Evolutionary conservation across 1,140 invertebrate genomes (phyloP), one percentile per base, ranked within the genome.

Genomic region (Samia ricini): DNA sequence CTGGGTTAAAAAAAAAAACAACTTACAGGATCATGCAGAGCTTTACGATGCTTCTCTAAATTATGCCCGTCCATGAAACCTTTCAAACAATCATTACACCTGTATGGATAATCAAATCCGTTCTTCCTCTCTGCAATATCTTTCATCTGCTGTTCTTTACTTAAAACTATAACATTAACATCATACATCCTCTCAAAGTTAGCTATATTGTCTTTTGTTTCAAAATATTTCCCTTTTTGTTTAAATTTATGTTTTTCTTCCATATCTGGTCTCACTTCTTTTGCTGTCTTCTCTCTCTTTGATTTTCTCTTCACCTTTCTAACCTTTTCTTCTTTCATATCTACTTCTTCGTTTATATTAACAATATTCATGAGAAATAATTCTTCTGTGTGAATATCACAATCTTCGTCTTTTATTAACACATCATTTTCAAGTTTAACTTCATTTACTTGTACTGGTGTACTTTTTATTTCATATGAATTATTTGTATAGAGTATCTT

Each of bases 11-110:
- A 48, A 48, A 12, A 2, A 52, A 26, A 49, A 20, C 49, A 15
- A 63, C 62, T 64, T 49, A 64, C 62, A 8, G 29, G n/a, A 56
- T 60, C 56, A 29, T 64, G 62, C 12, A 33, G 33, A 3, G 29
- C 8, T 6, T 33, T 23, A 2, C 33, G 2, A 48, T 64, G 62
- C 26, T 55, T 64, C 0, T 48, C 54, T 22, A 64, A 56, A 6
- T 59, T 42, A 10, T 48, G 29, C 4, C 22, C 56, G 2, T 36
- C 33, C 57, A 64, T 55, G n/a, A 42, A 64, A 4, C 62, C 57
- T 23, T 60, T 60, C 20, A 24, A 64, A 26, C 62, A 64, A 12
- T 42, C 1, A 4, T 42, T 49, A 55, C 62, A 64, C 21, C 33
- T 64, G 23, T 49, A 60, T 4, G 62, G 62, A 49, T 64, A 64